Conservation (phyloP, 2,888 invertebrate genomes). For the Bugula neritina region DNA sequence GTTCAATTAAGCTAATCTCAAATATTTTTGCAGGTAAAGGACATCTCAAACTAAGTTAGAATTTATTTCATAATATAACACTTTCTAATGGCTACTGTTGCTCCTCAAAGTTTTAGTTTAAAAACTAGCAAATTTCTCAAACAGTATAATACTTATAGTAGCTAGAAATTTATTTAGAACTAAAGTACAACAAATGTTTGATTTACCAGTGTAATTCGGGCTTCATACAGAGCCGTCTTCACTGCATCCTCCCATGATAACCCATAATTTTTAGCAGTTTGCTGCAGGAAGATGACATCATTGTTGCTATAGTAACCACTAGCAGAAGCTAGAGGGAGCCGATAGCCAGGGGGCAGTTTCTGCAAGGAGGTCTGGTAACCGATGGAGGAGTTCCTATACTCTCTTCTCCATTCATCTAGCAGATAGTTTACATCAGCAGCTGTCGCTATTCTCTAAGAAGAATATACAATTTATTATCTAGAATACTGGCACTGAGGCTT, state of each 20-base stretch:
- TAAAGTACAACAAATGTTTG: neutral
- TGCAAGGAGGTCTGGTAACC: neutral
- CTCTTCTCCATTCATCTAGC: neutral
- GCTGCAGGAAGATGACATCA: neutral
- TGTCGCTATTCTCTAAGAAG: neutral
- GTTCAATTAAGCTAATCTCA: no score
- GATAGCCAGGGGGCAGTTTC: neutral
- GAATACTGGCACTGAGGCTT: no score
- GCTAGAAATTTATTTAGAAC: no score
- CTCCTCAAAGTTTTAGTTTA: no score
- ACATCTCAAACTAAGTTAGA: no score
- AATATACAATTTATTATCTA: no score
- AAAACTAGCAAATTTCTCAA: no score
- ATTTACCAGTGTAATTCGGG: neutral
- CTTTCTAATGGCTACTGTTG: no score
- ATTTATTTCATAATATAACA: no score
- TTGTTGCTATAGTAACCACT: conserved; percentile 24
- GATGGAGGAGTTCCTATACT: neutral
- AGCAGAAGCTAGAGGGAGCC: neutral
- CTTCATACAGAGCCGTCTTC: neutral
- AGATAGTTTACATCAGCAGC: neutral
- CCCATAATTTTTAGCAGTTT: neutral
- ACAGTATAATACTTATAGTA: no score
- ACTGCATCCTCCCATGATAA: neutral
- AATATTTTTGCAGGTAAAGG: no score